Evolutionary conservation across 2,797 vertebrate species (phyloP).

Genomic region (Poecilia picta): DNA sequence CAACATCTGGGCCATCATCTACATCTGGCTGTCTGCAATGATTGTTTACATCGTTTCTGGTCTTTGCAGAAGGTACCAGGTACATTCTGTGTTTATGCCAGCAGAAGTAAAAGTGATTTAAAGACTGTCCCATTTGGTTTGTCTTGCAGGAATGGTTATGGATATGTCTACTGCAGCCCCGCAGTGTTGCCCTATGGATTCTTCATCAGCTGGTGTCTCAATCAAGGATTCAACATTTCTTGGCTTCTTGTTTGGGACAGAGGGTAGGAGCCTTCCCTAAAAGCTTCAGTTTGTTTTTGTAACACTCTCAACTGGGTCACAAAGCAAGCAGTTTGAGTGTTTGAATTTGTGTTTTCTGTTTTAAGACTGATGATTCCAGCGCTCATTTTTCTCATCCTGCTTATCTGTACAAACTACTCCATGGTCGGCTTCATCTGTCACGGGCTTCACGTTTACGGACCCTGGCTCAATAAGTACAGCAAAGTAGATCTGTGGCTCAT

Average conservation of each 20-base stretch:
- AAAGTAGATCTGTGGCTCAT: constrained; percentile 84
- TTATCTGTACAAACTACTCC: constrained; percentile 78
- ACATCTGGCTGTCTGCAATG: constrained; percentile 70
- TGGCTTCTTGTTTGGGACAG: constrained; percentile 79
- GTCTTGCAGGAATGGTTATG: constrained; percentile 68
- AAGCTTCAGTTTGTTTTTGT: background rate
- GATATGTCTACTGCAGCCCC: constrained; percentile 78
- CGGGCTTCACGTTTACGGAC: constrained; percentile 76
- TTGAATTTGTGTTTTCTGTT: constrained; percentile 9
- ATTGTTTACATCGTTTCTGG: constrained; percentile 64
- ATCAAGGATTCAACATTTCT: constrained; percentile 71
- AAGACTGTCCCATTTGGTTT: background rate
- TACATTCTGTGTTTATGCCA: background rate
- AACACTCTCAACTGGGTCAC: background rate
- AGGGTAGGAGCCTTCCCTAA: constrained; percentile 48
- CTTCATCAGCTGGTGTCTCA: constrained; percentile 77
- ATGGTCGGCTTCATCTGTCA: constrained; percentile 75
- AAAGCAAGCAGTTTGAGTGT: background rate
- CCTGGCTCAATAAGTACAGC: constrained; percentile 83
- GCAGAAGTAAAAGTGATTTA: background rate
- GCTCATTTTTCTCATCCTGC: constrained; percentile 79
- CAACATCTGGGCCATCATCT: constrained; percentile 78
- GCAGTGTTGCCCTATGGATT: constrained; percentile 77
- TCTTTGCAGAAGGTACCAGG: constrained; percentile 70
- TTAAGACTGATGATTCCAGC: constrained; percentile 81